Base-by-base conservation (phyloP, 2,888 invertebrate species). In the Drosophila phalerata region DNA sequence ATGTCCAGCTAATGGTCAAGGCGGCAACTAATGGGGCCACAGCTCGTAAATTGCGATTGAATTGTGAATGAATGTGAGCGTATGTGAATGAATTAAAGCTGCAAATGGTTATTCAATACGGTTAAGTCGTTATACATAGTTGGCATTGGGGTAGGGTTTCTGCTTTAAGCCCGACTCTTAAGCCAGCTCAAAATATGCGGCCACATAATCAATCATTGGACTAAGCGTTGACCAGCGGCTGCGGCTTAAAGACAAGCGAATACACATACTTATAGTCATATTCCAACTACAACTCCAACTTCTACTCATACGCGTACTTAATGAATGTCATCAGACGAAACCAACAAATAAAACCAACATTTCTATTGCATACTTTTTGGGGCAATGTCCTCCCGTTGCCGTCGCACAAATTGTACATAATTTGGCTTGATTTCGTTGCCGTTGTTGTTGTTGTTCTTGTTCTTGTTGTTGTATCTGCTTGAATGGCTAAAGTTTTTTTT, bases 331-430 rank as follows among this genome's bases (percentile, higher is more conserved):
- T 68, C 73, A 75, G 55, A 69, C 76, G 11, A n/a, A 30, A 58
- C 30, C 47, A 17, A 52, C 30, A 34, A 22, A 37, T 22, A 38
- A 71, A 71, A 77, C 76, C 75, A 37, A 42, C 55, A 76, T 77
- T 81, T 71, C 68, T 37, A 77, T 78, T 86, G 89, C 86, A 83
- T 88, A 77, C 81, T 81, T 89, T 89, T 87, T 83, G 79, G 87
- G 79, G 87, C 88, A 88, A 90, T 82, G 88, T 81, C 88, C 88
- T 89, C 79, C 30, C 30, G 9, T 30, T 9, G 68, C 30, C 64
- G 60, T 47, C 56, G 65, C 60, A 64, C 70, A 88, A 85, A 85
- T 85, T 87, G 85, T 80, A 79, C 87, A 84, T 87, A 85, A 79
- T 87, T 89, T 87, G 75, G 83, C 76, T 77, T 82, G 82, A 82